Evolutionary conservation across 1,140 invertebrate genomes (phyloP), one percentile per base, ranked within the genome.

Genomic region (Eriosoma lanigerum): DNA sequence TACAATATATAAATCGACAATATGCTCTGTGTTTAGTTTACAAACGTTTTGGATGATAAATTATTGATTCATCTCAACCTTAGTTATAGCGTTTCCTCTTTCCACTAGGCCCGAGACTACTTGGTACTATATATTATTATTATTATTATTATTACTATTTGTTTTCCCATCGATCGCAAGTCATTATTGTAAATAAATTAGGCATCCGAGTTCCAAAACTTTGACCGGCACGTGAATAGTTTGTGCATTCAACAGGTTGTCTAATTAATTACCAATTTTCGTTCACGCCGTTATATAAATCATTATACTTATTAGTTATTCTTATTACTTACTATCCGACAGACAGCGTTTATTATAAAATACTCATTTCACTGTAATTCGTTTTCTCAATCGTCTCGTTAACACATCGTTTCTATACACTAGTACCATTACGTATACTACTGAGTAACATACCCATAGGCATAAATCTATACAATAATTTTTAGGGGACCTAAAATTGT

Each of bases 101-200:
- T n/a, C n/a, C n/a, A n/a, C n/a, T n/a, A n/a, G n/a, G n/a, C n/a
- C n/a, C n/a, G n/a, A n/a, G n/a, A n/a, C n/a, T n/a, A n/a, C n/a
- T n/a, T n/a, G n/a, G n/a, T n/a, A n/a, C n/a, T n/a, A n/a, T n/a
- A n/a, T n/a, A n/a, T n/a, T n/a, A n/a, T n/a, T n/a, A n/a, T n/a
- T n/a, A n/a, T n/a, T 44, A 44, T 13, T 66, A 68, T 44, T 44
- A 68, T 46, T 24, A 44, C 64, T 68, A 68, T 68, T 46, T 44
- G n/a, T 68, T 68, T 68, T 68, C 21, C 38, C 64, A 21, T 44
- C 62, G 32, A 17, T 44, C 21, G 64, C 32, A 46, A 68, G 64
- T 46, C 32, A 68, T 68, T 46, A 46, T 46, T 46, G 64, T 46
- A 46, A 68, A 68, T 38, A 68, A 68, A 68, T 68, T 68, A 46